These are phyloP conservation scores for Bambusicola thoracicus DNA, from an alignment of 2,113 vertebrate genomes.

Conservation along the genomic window DNA sequence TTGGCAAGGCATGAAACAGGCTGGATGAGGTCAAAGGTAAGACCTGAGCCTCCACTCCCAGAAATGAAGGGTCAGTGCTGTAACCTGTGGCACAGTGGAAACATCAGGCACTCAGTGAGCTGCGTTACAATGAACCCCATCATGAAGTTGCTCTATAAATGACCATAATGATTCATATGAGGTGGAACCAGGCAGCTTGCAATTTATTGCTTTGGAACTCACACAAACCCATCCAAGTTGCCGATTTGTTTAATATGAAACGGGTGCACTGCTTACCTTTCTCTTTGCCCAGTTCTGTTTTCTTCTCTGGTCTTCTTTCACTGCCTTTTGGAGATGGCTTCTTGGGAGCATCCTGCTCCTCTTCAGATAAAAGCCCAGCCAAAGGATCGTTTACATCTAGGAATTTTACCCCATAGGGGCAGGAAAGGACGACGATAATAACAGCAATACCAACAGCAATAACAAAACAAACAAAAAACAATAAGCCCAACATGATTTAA, in stretches of 20 bases:
- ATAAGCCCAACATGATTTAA: not conserved
- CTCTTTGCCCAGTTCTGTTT: not conserved
- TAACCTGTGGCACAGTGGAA: not conserved
- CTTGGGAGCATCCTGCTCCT: slow-evolving; percentile 71
- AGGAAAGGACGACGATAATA: not conserved
- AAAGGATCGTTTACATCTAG: slow-evolving; percentile 79
- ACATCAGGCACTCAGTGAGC: not conserved
- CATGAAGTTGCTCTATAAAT: not conserved
- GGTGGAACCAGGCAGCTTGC: not conserved
- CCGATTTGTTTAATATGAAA: not conserved
- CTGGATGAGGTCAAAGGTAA: not conserved
- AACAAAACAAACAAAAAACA: not conserved
- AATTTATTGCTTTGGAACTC: not conserved
- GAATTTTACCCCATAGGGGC: not conserved
- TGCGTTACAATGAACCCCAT: not conserved
- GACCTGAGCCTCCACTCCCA: not conserved
- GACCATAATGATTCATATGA: not conserved
- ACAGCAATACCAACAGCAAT: not conserved
- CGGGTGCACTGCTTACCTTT: slow-evolving; percentile 60
- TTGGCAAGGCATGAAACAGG: not conserved
- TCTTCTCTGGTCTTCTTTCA: not conserved
- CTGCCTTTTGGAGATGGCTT: not conserved
- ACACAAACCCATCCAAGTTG: not conserved
- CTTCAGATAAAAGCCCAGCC: slow-evolving; percentile 78
- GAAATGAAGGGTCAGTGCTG: not conserved